A percentile compares a stretch with the other conserved stretches of the same genome.
phyloP scores from a whole-genome alignment of 2,113 vertebrate genomes.

The Uria lomvia region DNA sequence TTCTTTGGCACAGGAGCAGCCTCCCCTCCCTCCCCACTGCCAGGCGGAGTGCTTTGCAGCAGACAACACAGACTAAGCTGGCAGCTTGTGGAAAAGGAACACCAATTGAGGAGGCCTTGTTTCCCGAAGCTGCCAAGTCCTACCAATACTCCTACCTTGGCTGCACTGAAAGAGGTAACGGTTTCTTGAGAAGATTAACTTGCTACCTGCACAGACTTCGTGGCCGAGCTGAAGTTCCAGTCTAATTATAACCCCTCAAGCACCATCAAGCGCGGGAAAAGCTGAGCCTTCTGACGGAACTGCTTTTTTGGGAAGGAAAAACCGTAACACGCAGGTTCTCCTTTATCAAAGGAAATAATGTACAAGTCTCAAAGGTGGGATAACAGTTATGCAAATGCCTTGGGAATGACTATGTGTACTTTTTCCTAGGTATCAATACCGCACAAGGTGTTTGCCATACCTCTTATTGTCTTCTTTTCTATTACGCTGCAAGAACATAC shows the following conservation, averaged over 20 bases:
- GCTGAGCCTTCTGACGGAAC: not conserved
- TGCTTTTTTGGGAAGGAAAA: not conserved
- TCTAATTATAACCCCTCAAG: not conserved
- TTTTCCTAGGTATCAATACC: not conserved
- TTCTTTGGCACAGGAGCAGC: not conserved
- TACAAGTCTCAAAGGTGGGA: not conserved
- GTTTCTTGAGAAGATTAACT: not conserved
- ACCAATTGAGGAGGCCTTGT: not conserved
- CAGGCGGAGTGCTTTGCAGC: not conserved
- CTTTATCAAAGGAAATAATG: not conserved
- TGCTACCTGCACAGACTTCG: not conserved
- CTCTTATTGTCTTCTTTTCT: not conserved
- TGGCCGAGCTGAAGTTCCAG: not conserved
- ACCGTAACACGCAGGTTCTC: rapidly evolving
- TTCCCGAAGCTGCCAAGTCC: not conserved
- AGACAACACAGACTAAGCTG: not conserved
- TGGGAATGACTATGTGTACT: not conserved
- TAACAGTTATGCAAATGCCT: not conserved
- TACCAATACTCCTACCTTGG: not conserved
- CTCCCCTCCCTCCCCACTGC: not conserved
- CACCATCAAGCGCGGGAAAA: not conserved
- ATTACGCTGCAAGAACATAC: not conserved
- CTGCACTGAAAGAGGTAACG: not conserved
- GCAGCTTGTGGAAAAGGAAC: not conserved
- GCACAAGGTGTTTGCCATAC: not conserved